Percentiles rank a stretch among this genome's conserved stretches.
Evolutionary conservation across 2,888 invertebrate species (phyloP).

Genomic region (Marronus borbonicus): DNA sequence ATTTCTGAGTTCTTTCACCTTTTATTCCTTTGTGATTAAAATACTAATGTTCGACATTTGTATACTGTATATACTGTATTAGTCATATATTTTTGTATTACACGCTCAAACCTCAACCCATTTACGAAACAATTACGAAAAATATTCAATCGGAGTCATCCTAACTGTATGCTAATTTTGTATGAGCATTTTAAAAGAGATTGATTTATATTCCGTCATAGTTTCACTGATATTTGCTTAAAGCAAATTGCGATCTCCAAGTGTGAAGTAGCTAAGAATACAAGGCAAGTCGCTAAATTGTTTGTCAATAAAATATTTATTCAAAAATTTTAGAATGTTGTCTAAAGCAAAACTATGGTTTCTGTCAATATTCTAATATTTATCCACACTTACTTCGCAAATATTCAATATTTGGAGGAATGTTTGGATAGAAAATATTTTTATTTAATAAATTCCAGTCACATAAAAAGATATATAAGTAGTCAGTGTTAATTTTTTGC

Average conservation of each 20-base stretch:
- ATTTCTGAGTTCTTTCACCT: too few species aligned
- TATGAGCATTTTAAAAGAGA: neutral
- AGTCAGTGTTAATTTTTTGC: neutral
- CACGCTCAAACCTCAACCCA: too few species aligned
- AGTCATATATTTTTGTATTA: too few species aligned
- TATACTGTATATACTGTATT: too few species aligned
- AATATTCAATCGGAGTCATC: too few species aligned
- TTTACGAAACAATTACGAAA: too few species aligned
- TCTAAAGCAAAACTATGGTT: neutral
- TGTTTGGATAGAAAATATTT: neutral
- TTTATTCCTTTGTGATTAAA: too few species aligned
- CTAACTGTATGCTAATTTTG: too few species aligned
- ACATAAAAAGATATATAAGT: neutral
- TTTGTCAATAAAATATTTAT: constrained; percentile 39
- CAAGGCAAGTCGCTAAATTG: constrained; percentile 14
- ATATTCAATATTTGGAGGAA: constrained; percentile 20
- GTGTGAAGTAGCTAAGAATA: constrained; percentile 29
- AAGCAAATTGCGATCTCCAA: constrained; percentile 18
- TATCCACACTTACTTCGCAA: neutral
- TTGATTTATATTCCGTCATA: constrained; percentile 6
- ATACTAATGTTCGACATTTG: too few species aligned
- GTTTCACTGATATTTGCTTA: constrained; percentile 15
- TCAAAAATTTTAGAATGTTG: constrained; percentile 18
- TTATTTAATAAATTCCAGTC: neutral
- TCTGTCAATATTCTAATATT: constrained; percentile 18